Evolutionary conservation across 2,113 vertebrate genomes (phyloP).

Genomic region (Chamaetylas fuelleborni): DNA sequence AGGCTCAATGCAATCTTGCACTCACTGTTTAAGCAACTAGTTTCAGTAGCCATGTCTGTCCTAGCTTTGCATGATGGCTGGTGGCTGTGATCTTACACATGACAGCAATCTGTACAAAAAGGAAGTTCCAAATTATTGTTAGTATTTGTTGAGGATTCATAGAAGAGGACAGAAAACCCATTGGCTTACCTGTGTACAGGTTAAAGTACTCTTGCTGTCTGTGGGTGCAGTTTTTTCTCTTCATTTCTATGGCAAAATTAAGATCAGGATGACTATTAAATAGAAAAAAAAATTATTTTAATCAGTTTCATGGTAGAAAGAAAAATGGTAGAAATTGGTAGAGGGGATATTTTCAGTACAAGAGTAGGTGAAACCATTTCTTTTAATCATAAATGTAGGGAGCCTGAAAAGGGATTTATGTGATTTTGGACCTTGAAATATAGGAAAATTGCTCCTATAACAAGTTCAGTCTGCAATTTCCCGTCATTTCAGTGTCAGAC

Average conservation of each 20-base stretch:
- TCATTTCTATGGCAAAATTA: not conserved
- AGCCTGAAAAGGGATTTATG: not conserved
- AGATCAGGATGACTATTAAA: not conserved
- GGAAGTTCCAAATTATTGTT: not conserved
- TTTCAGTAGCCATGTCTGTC: not conserved
- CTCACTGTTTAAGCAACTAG: not conserved
- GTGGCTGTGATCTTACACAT: not conserved
- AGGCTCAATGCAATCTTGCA: not conserved
- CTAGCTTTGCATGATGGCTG: not conserved
- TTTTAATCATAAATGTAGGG: conserved; percentile 10
- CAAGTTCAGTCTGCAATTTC: not conserved
- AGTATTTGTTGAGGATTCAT: not conserved
- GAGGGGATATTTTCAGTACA: not conserved
- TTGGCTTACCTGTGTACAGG: not conserved
- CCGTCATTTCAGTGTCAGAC: not conserved
- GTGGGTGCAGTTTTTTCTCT: not conserved
- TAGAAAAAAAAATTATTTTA: not conserved
- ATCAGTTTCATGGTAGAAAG: not conserved
- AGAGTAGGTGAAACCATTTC: not conserved
- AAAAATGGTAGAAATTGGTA: not conserved
- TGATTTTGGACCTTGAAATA: conserved; percentile 23
- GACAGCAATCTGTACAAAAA: not conserved
- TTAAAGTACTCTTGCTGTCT: not conserved
- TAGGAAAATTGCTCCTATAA: not conserved
- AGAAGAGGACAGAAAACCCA: not conserved